Base-by-base conservation (phyloP, 2,888 invertebrate species). In the Cerastoderma edule region DNA sequence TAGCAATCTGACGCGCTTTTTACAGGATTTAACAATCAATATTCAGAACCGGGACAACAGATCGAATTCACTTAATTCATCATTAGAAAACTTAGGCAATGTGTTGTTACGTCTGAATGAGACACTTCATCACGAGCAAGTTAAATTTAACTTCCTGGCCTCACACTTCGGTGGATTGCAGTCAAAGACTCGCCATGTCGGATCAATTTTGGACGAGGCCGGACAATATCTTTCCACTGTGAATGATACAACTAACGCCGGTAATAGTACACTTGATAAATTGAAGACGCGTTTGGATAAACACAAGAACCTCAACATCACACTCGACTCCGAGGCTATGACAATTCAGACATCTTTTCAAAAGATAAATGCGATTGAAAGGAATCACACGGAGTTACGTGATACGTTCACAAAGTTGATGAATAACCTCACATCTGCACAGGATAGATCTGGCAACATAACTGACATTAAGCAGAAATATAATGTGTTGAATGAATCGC, bases 111-210 rank as follows among this genome's bases (percentile, higher is more conserved):
- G 35, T 6, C 6, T 80, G 30, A 77, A 80, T 75, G 57, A 65
- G 0, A 74, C 80, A 1, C 60, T 80, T n/a, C 44, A 28, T 16
- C 27, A 35, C 2, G 77, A 77, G 32, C 65, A 80, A 44, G 24
- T 60, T 2, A 80, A 80, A 53, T 67, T 48, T 67, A 65, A 80
- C 44, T 80, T 71, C 50, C 39, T 80, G 5, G 56, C 67, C 24
- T 73, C 73, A 33, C 72, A 79, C 44, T 33, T 68, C 30, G 72
- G 75, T 19, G 44, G 35, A 24, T 32, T 79, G n/a, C 66, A 68
- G 2, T 30, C 50, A 33, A 75, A 69, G 57, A 48, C 72, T 28
- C 39, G 60, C 24, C n/a, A n/a, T 16, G 10, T 79, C 16, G 54
- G 35, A 54, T n/a, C 28, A 32, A 65, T 66, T 0, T 22, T 77